phyloP scores from a whole-genome alignment of 1,140 invertebrate genomes.

The Drosophila equinoxialis region DNA sequence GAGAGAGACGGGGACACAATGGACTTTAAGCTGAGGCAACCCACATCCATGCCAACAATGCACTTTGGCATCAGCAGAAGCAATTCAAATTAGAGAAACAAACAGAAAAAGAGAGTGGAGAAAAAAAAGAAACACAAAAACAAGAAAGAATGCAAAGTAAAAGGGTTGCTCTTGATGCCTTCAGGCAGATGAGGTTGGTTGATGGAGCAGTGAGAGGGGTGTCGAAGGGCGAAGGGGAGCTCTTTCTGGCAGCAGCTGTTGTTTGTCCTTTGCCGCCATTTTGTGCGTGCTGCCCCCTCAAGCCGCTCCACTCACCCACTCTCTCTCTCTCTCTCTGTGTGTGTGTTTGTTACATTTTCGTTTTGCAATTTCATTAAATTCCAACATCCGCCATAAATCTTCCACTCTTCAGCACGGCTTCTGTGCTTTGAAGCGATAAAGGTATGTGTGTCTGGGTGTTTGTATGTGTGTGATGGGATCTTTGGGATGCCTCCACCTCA shows the following conservation, averaged over 20 bases:
- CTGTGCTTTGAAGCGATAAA: constrained; percentile 81
- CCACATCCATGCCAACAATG: constrained; percentile 17
- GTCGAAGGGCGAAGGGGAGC: constrained; percentile 28
- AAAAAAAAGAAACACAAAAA: constrained; percentile 36
- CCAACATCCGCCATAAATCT: constrained; percentile 82
- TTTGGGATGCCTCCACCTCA: constrained; percentile 10
- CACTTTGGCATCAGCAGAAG: constrained; percentile 35
- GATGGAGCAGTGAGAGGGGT: background rate
- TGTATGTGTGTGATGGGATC: constrained; percentile 26
- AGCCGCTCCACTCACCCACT: background rate
- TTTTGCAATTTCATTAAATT: constrained; percentile 83
- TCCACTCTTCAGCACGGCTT: constrained; percentile 79
- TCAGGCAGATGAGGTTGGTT: constrained; percentile 26
- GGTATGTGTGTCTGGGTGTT: constrained; percentile 65
- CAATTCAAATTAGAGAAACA: constrained; percentile 58
- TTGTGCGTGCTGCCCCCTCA: constrained; percentile 53
- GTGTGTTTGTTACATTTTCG: constrained; percentile 77
- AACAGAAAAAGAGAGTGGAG: constrained; percentile 46
- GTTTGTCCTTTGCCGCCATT: constrained; percentile 80
- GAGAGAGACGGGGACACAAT: constrained; percentile 5
- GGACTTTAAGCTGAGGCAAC: constrained; percentile 47
- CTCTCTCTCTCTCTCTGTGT: background rate
- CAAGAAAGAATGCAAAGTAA: constrained; percentile 17
- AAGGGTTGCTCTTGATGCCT: constrained; percentile 42
- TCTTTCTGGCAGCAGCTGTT: constrained; percentile 67